Conservation (phyloP, 2,797 vertebrate genomes). For the Typhlichthys eigenmanni region DNA sequence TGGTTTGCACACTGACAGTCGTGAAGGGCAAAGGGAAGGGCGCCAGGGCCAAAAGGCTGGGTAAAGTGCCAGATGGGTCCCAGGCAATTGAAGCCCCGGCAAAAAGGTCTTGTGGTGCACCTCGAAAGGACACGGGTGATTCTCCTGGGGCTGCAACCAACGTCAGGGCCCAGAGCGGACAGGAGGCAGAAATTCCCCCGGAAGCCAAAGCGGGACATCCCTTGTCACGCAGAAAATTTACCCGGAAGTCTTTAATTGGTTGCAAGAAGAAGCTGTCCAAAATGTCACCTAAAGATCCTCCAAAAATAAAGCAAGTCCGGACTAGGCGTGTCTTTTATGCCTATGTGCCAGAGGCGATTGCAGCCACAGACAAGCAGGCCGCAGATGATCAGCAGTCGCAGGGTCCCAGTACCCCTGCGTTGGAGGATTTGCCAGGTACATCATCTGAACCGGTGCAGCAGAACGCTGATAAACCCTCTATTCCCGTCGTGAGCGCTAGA, state of each 20-base stretch:
- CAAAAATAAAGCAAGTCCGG: constrained; percentile 32
- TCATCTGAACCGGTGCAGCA: constrained; percentile 39
- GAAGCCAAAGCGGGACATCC: constrained; percentile 36
- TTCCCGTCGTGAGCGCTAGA: constrained; percentile 78
- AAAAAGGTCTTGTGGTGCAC: constrained; percentile 24
- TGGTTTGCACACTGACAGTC: constrained; percentile 38
- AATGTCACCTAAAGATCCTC: background rate
- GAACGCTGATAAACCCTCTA: constrained; percentile 69
- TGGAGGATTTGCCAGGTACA: constrained; percentile 34
- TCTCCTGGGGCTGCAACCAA: constrained; percentile 59
- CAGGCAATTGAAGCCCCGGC: constrained; percentile 30
- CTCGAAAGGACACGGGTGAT: constrained; percentile 40
- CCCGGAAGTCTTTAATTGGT: constrained; percentile 56
- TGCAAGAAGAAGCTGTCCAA: constrained; percentile 37
- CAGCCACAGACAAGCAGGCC: constrained; percentile 2
- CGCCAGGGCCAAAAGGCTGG: constrained; percentile 38
- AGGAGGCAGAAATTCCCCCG: constrained; percentile 49
- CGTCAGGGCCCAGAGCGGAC: constrained; percentile 48
- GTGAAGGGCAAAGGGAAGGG: constrained; percentile 48
- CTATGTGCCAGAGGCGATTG: constrained; percentile 45
- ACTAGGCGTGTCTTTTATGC: constrained; percentile 57
- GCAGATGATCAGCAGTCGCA: constrained; percentile 25
- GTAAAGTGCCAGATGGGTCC: constrained; percentile 27
- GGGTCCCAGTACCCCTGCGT: constrained; percentile 35
- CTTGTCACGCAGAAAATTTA: constrained; percentile 19